These are phyloP conservation scores for Melieria omissa DNA, from an alignment of 2,888 invertebrate genomes.

Conservation along the genomic window DNA sequence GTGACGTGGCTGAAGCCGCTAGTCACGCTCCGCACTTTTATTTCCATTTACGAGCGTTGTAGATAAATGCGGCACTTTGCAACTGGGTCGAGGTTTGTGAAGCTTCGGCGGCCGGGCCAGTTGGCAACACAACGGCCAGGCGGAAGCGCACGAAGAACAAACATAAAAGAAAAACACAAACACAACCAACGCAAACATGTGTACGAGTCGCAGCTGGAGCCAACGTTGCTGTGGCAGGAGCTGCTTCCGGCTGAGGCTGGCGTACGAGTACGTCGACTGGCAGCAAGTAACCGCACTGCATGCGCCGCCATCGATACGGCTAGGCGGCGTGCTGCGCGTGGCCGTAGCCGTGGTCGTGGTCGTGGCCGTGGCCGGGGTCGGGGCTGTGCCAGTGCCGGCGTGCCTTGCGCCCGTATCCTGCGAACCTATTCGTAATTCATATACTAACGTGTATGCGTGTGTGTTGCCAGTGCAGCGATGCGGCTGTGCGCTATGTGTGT, in stretches of 20 bases:
- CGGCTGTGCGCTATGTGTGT: constrained; percentile 2
- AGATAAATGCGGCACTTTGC: no score
- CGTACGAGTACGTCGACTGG: not conserved
- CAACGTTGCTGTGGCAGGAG: not conserved
- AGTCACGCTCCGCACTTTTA: no score
- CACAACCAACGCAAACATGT: not conserved
- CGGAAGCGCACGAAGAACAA: no score
- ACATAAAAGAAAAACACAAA: not conserved
- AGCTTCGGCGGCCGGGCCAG: no score
- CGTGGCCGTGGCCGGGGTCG: not conserved
- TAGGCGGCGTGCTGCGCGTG: not conserved
- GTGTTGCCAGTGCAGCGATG: constrained; percentile 41
- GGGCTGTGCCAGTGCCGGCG: not conserved
- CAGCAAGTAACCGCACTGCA: not conserved
- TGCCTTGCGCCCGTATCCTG: constrained; percentile 51
- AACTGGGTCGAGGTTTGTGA: no score
- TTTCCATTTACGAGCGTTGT: no score
- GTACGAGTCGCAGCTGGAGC: not conserved
- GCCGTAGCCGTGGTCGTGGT: not conserved
- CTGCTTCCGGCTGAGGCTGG: no score
- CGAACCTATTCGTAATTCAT: constrained; percentile 64
- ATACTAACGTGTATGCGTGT: constrained; percentile 63
- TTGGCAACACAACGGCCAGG: no score
- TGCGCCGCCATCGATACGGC: no score
- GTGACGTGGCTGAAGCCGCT: no score